These are phyloP conservation scores for Sitta europaea DNA, from an alignment of 2,113 vertebrate genomes.

Conservation along the genomic window DNA sequence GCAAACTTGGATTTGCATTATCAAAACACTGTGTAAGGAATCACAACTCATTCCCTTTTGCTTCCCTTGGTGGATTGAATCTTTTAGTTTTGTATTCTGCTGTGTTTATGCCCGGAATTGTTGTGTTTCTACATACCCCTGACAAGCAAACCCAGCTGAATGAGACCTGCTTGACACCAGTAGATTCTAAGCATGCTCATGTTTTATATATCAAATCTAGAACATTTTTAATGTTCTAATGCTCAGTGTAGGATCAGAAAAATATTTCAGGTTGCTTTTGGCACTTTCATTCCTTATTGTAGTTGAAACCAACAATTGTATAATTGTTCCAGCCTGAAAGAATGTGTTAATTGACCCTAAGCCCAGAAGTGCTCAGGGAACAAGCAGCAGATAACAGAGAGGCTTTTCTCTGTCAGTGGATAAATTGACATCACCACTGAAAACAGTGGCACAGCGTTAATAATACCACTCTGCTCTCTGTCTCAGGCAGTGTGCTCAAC, in stretches of 20 bases:
- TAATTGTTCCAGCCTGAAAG: not conserved
- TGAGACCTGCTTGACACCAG: not conserved
- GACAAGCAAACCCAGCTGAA: not conserved
- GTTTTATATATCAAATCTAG: not conserved
- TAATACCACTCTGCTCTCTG: not conserved
- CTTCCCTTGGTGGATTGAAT: not conserved
- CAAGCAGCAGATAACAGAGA: not conserved
- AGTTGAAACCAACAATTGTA: not conserved
- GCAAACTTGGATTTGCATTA: accelerated
- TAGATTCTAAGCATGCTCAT: not conserved
- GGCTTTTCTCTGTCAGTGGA: not conserved
- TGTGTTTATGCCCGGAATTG: not conserved
- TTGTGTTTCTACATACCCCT: not conserved
- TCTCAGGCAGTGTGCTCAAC: not conserved
- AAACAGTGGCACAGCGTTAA: not conserved
- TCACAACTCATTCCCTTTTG: not conserved
- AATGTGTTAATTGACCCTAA: not conserved
- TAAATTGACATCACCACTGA: not conserved
- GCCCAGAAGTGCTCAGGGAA: not conserved
- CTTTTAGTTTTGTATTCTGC: not conserved
- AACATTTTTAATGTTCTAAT: not conserved
- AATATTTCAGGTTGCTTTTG: not conserved
- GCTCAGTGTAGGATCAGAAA: not conserved
- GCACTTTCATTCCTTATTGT: not conserved
- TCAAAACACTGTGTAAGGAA: not conserved